Evolutionary conservation across 2,113 vertebrate species (phyloP).

Genomic region (Pluvialis apricaria): DNA sequence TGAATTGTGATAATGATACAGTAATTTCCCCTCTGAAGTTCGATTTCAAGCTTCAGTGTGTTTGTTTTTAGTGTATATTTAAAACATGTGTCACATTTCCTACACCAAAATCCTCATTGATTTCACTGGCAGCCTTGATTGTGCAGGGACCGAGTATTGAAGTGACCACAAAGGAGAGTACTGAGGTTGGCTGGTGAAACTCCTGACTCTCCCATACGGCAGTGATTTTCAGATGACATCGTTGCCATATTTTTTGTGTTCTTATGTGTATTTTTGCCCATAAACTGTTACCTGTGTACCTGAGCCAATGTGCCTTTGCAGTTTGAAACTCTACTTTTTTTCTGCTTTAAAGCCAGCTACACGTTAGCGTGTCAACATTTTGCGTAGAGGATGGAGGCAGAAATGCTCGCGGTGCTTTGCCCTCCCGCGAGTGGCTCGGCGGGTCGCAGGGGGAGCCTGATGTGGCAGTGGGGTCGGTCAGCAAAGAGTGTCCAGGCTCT

Average conservation of each 20-base stretch:
- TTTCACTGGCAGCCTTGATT: background rate
- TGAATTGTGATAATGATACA: background rate
- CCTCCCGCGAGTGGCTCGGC: background rate
- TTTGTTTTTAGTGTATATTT: background rate
- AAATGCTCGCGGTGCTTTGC: background rate
- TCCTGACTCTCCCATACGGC: background rate
- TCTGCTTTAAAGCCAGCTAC: background rate
- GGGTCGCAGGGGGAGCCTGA: background rate
- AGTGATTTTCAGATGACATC: background rate
- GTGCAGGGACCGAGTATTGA: background rate
- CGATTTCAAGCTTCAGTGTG: background rate
- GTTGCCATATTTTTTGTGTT: background rate
- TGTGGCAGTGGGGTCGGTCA: rapidly evolving
- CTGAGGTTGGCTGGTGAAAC: background rate
- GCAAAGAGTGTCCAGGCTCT: background rate
- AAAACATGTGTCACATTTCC: background rate
- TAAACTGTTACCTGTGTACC: background rate
- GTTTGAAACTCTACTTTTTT: background rate
- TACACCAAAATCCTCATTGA: background rate
- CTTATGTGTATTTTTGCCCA: background rate
- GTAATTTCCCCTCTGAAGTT: background rate
- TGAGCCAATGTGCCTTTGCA: background rate
- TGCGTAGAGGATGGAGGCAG: background rate
- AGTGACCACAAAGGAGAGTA: background rate
- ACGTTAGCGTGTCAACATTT: rapidly evolving